Base-by-base conservation (phyloP, 2,113 vertebrate genomes). In the Oenanthe oenanthe region DNA sequence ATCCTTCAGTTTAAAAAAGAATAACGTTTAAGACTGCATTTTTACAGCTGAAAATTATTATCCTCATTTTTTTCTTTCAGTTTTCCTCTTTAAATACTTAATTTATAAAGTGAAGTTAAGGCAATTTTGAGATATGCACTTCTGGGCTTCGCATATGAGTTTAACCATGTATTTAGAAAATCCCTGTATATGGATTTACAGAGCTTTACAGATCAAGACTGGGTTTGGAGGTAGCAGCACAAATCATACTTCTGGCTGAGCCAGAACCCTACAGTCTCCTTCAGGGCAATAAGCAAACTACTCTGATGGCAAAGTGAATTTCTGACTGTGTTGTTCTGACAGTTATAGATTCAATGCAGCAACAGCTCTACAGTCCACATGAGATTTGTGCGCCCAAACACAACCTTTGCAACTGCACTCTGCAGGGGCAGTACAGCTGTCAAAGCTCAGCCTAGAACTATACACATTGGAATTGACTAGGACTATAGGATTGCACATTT, bases 1-100 rank as follows among this genome's bases (percentile, higher is more conserved):
- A 78, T 51, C 18, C 26, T 62, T 85, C 34, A 4, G 7, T 54
- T 88, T 60, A 47, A 36, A 83, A 81, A 25, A 71, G 6, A 61
- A 0, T 16, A 88, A 86, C 34, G 77, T 7, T 71, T 45, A 53
- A 63, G 24, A 67, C 2, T 32, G 31, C 15, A 34, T 51, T 85
- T 89, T 93, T 62, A 58, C 17, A 61, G 13, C 40, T 87, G 40
- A 68, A 93, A 65, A 32, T 58, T 6, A 85, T 67, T 85, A 51
- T 43, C 31, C 12, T 56, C 14, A 47, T 56, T 67, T 5, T 31
- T 32, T 68, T 85, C 4, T 80, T 89, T 57, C n/a, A 32, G 28
- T 38, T 87, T 89, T 61, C 58, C 62, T 78, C 58, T 60, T 36
- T 29, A 86, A 71, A 31, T 7, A 21, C 7, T 43, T 34, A 47